A percentile compares a stretch with the other conserved stretches of the same genome.
Conservation (phyloP, 1,140 invertebrate genomes). For the Cotesia vestalis region DNA sequence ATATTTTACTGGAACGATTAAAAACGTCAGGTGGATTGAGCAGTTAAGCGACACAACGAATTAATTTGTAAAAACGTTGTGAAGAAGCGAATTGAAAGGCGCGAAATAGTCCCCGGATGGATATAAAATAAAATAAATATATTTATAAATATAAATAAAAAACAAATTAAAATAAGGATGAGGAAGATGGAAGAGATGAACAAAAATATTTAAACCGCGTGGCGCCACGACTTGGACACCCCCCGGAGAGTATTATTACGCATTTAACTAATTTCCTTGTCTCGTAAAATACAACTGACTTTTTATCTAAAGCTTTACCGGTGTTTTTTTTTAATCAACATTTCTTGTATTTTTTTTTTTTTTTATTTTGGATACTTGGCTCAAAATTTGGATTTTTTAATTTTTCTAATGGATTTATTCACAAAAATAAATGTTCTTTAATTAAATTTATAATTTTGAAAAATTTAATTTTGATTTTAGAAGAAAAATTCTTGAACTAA, state of each 20-base stretch:
- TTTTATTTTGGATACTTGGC: no score
- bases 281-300: slow-evolving; percentile 56
- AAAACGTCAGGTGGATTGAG: not conserved
- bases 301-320: not conserved
- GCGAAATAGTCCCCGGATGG: slow-evolving; percentile 16
- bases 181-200: slow-evolving; percentile 24
- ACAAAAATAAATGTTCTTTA: no score
- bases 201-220: slow-evolving; percentile 16
- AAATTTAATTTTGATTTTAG: no score
- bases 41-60: not conserved
- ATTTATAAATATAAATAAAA: not conserved
- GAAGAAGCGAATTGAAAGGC: slow-evolving; percentile 14
- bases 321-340: slow-evolving; percentile 15
- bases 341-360: no score
- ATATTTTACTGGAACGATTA: not conserved
- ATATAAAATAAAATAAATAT: slow-evolving; percentile 7
- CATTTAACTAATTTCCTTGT: slow-evolving; percentile 62
- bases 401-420: no score
- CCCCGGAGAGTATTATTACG: slow-evolving; percentile 56
- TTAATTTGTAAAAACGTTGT: slow-evolving; percentile 1
- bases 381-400: no score
- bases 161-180: slow-evolving; percentile 15
- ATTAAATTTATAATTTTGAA: no score
- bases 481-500: no score
- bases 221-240: slow-evolving; percentile 38